Evolutionary conservation across 2,888 invertebrate genomes (phyloP).

Genomic region (Cephus runcator): DNA sequence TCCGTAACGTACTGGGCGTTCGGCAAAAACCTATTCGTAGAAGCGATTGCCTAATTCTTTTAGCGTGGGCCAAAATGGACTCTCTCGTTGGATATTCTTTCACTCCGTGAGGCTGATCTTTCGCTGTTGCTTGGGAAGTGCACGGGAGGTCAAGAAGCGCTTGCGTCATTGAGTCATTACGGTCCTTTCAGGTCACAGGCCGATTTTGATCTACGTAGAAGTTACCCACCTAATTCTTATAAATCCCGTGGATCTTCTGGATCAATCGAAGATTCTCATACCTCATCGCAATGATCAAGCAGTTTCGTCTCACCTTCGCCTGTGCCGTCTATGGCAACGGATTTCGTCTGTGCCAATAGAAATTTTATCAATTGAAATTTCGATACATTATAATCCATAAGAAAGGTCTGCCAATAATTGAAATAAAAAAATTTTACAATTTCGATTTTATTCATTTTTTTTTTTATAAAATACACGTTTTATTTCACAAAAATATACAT

Average conservation of each 20-base stretch:
- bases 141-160: neutral
- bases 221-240: neutral
- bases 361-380: neutral
- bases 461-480: neutral
- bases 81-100: neutral
- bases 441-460: neutral
- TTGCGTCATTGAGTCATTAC: neutral
- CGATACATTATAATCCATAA: neutral
- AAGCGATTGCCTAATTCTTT: neutral
- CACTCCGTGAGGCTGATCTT: neutral
- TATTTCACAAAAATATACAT: neutral
- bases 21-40: neutral
- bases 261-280: neutral
- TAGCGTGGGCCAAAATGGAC: neutral
- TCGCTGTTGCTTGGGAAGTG: neutral
- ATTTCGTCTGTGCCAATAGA: neutral
- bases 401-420: neutral
- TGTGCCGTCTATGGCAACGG: neutral
- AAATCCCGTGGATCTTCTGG: neutral
- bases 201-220: neutral
- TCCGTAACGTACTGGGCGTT: neutral
- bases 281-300: neutral
- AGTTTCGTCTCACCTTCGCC: neutral
- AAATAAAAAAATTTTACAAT: neutral
- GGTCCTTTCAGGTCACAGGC: constrained; percentile 1